A percentile compares a stretch with the other conserved stretches of the same genome.
Conservation (phyloP, 2,888 invertebrate species). For the Andrena marginata region DNA sequence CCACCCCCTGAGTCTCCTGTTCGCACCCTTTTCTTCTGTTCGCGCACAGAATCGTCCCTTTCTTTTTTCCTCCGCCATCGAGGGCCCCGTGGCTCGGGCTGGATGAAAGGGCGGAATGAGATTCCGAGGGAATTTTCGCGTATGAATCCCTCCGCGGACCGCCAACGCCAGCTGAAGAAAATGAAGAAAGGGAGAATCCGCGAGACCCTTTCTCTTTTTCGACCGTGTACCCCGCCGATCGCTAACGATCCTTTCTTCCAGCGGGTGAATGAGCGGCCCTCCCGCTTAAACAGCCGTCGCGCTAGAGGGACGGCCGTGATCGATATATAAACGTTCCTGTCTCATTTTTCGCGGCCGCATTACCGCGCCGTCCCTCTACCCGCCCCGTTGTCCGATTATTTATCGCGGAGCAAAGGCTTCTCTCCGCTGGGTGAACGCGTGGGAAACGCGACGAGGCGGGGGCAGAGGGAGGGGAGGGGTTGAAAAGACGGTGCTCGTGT, state of each 20-base stretch:
- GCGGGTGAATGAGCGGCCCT: conserved; percentile 24
- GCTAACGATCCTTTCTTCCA: conserved; percentile 52
- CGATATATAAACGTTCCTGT: conserved; percentile 42
- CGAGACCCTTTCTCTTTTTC: conserved; percentile 37
- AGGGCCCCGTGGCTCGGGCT: conserved; percentile 12
- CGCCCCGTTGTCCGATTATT: conserved; percentile 61
- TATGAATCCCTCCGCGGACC: conserved; percentile 36
- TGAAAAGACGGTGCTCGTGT: conserved; percentile 60
- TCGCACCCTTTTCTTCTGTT: conserved; percentile 53
- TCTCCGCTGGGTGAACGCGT: background rate
- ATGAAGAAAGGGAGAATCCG: conserved; percentile 11
- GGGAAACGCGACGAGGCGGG: background rate
- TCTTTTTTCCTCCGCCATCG: conserved; percentile 1
- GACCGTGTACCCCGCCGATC: conserved; percentile 27
- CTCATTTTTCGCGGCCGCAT: conserved; percentile 14
- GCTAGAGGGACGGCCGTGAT: conserved; percentile 8
- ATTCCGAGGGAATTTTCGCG: conserved; percentile 50
- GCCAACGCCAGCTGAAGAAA: background rate
- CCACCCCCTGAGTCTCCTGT: conserved; percentile 23
- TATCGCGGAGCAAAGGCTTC: conserved; percentile 59
- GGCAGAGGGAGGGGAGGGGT: conserved; percentile 12
- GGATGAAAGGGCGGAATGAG: conserved; percentile 34
- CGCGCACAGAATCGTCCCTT: conserved; percentile 24
- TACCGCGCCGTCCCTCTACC: background rate
- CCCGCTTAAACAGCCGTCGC: background rate